Evolutionary conservation across 2,797 vertebrate species (phyloP), one percentile per base, ranked within the genome.

Genomic region (Mionectes olivaceus): DNA sequence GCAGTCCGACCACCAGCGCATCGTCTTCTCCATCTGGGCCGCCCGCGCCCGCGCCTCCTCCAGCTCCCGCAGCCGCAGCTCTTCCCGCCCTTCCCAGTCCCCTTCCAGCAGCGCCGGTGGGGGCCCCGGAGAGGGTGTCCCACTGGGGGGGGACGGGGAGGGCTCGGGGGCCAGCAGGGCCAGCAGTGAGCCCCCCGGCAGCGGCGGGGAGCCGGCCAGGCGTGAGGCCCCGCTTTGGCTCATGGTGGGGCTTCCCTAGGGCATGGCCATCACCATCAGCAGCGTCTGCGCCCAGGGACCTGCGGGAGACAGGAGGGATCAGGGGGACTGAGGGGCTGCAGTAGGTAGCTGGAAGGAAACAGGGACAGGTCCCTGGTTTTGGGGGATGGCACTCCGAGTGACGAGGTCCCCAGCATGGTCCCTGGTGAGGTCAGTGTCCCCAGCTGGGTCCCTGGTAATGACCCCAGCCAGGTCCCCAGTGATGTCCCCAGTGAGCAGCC

Each of bases 1-100:
- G 97, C 99, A 99, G 97, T 99, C 99, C 0, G 99, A 99, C 99
- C 99, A 99, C 99, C 99, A 99, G 44, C 99, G 98, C 99, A 99
- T 99, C 32, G 99, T 99, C 97, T 99, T 99, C 98, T 99, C 99
- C 99, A 99, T 99, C 98, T 99, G 99, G 2, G 99, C 98, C 0
- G 99, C 99, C 17, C 99, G 97, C 0, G 99, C 99, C 19, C 99
- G 98, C 2, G 99, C 99, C 96, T 99, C 99, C 97, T 99, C 99
- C 96, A 99, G 97, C 97, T 99, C 99, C n/a, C 99, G 97, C 81
- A 99, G 98, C 27, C 99, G 98, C 90, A 99, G 98, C 97, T 99
- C 99, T 97, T 99, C 99, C 5, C 99, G 98, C 96, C 99, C 99
- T 97, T 99, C 99, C 99, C 99, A 99, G 98, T 99, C 99, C 1